Evolutionary conservation across 23 tunicate species (phyloP).

Genomic region (Ascidia mentula): DNA sequence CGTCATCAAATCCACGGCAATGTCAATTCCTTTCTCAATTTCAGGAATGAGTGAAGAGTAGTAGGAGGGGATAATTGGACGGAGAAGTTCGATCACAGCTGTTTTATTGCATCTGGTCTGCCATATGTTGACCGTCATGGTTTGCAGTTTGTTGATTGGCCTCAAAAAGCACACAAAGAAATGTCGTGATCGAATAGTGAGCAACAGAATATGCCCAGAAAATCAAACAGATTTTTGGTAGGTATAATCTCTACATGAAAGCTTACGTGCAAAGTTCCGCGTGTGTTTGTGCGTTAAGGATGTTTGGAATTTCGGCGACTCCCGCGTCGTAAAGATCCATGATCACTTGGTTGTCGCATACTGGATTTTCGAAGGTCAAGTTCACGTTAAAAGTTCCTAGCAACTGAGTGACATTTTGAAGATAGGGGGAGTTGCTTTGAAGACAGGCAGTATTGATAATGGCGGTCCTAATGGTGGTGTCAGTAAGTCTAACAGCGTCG

Average conservation of each 20-base stretch:
- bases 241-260: no score
- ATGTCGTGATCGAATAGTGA: no score
- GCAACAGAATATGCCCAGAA: no score
- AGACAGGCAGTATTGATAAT: not conserved
- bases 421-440: not conserved
- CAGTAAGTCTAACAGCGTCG: not conserved
- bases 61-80: not conserved
- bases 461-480: not conserved
- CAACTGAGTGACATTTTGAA: not conserved
- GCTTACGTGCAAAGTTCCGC: constrained; percentile 7
- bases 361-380: not conserved
- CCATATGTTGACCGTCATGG: not conserved
- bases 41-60: not conserved
- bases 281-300: not conserved
- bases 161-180: no score
- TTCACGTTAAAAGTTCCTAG: not conserved
- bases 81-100: not conserved
- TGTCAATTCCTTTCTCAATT: not conserved
- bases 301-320: not conserved
- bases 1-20: not conserved
- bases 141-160: not conserved
- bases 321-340: not conserved
- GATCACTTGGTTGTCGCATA: not conserved
- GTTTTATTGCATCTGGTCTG: not conserved
- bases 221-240: not conserved